Evolutionary conservation across 2,797 vertebrate species (phyloP), one percentile per base, ranked within the genome.

Genomic region (Falco berigora): DNA sequence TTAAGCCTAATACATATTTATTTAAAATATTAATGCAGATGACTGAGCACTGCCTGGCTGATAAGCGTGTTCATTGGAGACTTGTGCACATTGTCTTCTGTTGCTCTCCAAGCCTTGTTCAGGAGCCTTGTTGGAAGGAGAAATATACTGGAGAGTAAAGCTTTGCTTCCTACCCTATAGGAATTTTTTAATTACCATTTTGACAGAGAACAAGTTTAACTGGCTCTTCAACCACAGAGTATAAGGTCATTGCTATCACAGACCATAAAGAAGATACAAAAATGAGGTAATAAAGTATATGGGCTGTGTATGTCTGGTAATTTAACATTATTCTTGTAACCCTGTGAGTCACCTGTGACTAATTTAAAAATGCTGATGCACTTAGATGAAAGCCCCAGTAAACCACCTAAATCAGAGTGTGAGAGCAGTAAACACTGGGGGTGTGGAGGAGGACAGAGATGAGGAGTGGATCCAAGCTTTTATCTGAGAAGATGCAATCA

Each of bases 331-430:
- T 94, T 97, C 96, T 97, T 94, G 88, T 95, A 97, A 95, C 95
- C 94, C 94, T 88, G 87, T 96, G 97, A 97, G 97, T 97, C 96
- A 97, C 96, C 92, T 96, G 96, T 95, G 96, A 96, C 94, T 96
- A 97, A 96, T 97, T 97, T 96, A 94, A 96, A 97, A 97, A 96
- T 91, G 96, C 96, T 96, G 97, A 96, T 95, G 96, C 80, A 63
- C 91, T 96, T 74, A 95, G 94, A 97, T 96, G 94, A 96, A 93
- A 97, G 94, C 74, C 94, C 63, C 79, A 90, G 94, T 90, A 93
- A 91, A 89, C 93, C 91, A 94, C 92, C 90, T 95, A 93, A 90
- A 92, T 96, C 90, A 81, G 96, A 86, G 90, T 9, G 36, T 90
- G 85, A 88, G 88, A 95, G 81, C 88, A 76, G 91, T 94, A 96